Evolutionary conservation across 1,140 invertebrate species (phyloP), one percentile per base, ranked within the genome.

Genomic region (Lepidostoma basale): DNA sequence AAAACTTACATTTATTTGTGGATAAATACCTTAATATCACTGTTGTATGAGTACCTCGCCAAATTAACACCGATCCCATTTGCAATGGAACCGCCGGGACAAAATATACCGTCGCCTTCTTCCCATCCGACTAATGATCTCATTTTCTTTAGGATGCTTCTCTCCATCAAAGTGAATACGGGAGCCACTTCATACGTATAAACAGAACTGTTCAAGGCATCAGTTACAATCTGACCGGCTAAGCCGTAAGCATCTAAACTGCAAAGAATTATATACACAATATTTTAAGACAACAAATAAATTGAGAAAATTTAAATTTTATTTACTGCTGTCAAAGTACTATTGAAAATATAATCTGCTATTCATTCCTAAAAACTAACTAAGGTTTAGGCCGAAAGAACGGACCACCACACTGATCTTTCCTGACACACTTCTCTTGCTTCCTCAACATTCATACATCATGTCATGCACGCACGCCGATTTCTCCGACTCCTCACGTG

Each of bases 31-130:
- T 97, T 97, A 44, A 90, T 84, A 67, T 93, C 86, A 8, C 94
- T 94, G 74, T 88, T 87, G 56, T 84, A 83, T 68, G 88, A 80
- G 76, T 92, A 91, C 40, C 96, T 83, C 1, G 96, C 96, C 64
- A 94, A 87, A 75, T 93, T 92, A 62, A 98, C 94, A 14, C 92
- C 96, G 77, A 98, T 98, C 64, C 96, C 90, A 78, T 98, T 98
- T 2, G 96, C 92, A 68, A 98, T 91, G 0, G 95, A 96, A 0
- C 96, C 97, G 26, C 96, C 97, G 12, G 97, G 96, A 75, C 92
- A 93, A 79, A 98, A 98, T 45, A 98, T 94, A 0, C 94, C 96
- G 79, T 95, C 93, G 0, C 87, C 87, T 8, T 92, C 90, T 0
- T 90, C 91, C n/a, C 87, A 98, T 0, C 97, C 96, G 39, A 98